Evolutionary conservation across 2,888 invertebrate genomes (phyloP), one percentile per base, ranked within the genome.

Genomic region (Eilema depressum): DNA sequence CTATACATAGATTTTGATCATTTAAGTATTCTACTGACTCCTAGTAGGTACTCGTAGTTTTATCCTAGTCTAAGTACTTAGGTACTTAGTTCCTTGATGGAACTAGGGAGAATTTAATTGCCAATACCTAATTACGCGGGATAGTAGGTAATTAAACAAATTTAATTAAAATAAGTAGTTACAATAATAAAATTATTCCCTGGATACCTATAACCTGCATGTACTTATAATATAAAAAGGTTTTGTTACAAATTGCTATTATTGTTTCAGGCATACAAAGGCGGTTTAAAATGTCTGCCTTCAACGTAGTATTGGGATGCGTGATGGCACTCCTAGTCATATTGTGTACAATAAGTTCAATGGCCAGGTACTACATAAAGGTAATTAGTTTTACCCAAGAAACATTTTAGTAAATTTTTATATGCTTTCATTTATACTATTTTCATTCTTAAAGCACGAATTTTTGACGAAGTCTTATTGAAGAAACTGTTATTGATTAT

Each of bases 291-390:
- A 95, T 95, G 95, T 88, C 95, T 75, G 92, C 93, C 20, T 92
- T 93, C 83, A 95, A 94, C 87, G 92, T 95, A 26, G 88, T 94
- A 14, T 82, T 95, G 73, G 95, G 93, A n/a, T 95, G 95, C 76
- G 90, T 95, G 73, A 95, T 95, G 95, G 95, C 90, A 8, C 88
- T 95, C 1, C 86, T 95, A 56, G 83, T 95, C 64, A 91, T 95
- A 76, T 80, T 95, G 41, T 96, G 92, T 86, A 95, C 95, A 84
- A 94, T 96, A 63, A 97, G 97, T 87, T 96, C 96, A 60, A 94
- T 93, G 20, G 97, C 97, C 66, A 96, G 97, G 86, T 98, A 97
- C 91, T 97, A 97, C 82, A 94, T 97, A 72, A 98, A 98, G 93
- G 95, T 95, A 82, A 77, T 72, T 74, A 47, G 14, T 47, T 59